phyloP scores from a whole-genome alignment of 92 coral and sea anemone genomes.

The Zoanthus sansibaricus region DNA sequence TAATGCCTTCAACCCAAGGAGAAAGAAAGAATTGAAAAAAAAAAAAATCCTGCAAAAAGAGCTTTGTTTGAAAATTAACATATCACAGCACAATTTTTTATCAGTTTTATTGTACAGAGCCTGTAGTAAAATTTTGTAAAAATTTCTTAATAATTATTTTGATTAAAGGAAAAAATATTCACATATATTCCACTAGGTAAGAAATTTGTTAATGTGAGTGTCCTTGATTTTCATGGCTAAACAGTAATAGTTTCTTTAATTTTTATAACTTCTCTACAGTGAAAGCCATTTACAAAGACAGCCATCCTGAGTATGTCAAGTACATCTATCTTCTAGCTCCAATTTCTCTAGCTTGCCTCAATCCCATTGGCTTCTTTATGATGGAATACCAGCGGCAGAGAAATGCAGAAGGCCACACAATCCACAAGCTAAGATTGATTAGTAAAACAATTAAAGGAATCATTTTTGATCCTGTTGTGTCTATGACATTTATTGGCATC shows the following conservation, averaged over 20 bases:
- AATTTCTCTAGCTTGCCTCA: slow-evolving; percentile 69
- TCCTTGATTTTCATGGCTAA: too few relatives aligned
- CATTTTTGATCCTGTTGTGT: slow-evolving; percentile 74
- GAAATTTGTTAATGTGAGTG: too few relatives aligned
- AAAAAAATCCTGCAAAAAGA: too few relatives aligned
- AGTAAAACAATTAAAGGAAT: slow-evolving; percentile 76
- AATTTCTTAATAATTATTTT: too few relatives aligned
- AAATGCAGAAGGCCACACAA: slow-evolving; percentile 34
- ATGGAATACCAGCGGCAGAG: slow-evolving; percentile 78
- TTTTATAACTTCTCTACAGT: slow-evolving; percentile 57
- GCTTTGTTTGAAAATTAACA: too few relatives aligned
- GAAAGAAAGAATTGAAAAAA: too few relatives aligned
- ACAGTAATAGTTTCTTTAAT: not conserved
- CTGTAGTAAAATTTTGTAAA: too few relatives aligned
- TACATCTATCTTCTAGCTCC: slow-evolving; percentile 85
- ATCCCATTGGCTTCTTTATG: slow-evolving; percentile 79
- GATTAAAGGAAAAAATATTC: too few relatives aligned
- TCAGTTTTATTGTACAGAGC: too few relatives aligned
- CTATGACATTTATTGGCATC: slow-evolving; percentile 85
- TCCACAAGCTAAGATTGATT: slow-evolving; percentile 57
- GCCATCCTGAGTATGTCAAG: slow-evolving; percentile 81
- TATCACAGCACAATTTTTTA: too few relatives aligned
- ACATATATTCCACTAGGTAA: too few relatives aligned
- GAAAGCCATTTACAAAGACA: slow-evolving; percentile 75
- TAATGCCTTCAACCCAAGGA: too few relatives aligned